Evolutionary conservation across 2,888 invertebrate species (phyloP).

Genomic region (Pomacea canaliculata): DNA sequence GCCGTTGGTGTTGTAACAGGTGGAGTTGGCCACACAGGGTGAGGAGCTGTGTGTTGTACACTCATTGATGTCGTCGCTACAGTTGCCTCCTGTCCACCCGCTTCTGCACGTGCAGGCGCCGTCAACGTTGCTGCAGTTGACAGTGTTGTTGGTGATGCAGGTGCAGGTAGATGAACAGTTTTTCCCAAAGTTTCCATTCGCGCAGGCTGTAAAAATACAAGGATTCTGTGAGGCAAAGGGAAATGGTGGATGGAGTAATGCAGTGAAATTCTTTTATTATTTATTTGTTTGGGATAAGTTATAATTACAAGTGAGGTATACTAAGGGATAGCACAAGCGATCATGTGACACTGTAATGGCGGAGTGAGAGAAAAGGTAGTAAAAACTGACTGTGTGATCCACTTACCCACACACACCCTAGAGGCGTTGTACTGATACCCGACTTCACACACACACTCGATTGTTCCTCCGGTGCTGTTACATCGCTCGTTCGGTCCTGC

Average conservation of each 20-base stretch:
- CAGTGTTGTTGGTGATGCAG: conserved; percentile 13
- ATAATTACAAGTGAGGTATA: too few relatives aligned
- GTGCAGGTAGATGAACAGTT: conserved; percentile 23
- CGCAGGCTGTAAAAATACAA: too few relatives aligned
- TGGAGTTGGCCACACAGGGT: neutral
- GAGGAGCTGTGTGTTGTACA: neutral
- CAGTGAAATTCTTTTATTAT: too few relatives aligned
- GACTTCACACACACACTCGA: conserved; percentile 4
- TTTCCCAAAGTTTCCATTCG: too few relatives aligned
- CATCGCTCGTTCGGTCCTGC: conserved; percentile 7
- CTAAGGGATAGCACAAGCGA: too few relatives aligned
- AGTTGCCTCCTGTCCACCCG: conserved; percentile 30
- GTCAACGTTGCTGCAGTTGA: conserved; percentile 25
- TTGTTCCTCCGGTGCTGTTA: conserved; percentile 7
- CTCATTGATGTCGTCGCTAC: too few relatives aligned
- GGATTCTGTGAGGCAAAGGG: too few relatives aligned
- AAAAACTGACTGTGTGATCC: neutral
- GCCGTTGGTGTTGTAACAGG: conserved; percentile 15
- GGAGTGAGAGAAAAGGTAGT: too few relatives aligned
- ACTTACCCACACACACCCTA: neutral
- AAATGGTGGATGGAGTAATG: too few relatives aligned
- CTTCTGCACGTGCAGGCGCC: conserved; percentile 34
- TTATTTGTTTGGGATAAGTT: too few relatives aligned
- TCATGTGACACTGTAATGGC: too few relatives aligned
- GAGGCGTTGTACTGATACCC: conserved; percentile 1